A percentile compares a stretch with the other conserved stretches of the same genome.
These are phyloP conservation scores for Sinonovacula constricta DNA, from an alignment of 1,140 invertebrate species.

Conservation along the genomic window DNA sequence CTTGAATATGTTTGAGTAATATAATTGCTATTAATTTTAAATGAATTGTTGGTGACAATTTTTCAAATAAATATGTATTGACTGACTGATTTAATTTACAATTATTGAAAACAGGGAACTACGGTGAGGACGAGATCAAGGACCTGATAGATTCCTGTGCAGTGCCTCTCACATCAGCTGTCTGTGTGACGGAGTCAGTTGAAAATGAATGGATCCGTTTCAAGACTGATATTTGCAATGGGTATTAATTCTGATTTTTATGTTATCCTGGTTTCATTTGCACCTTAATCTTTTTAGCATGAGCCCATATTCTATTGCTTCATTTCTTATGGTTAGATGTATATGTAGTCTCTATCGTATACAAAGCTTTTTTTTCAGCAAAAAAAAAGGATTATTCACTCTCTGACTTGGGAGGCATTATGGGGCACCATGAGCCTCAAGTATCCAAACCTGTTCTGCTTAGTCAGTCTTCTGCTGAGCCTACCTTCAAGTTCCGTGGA, in stretches of 20 bases:
- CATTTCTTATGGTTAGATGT: too few relatives aligned
- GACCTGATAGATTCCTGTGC: conserved; percentile 10
- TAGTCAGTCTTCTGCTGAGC: not conserved
- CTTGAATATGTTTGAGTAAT: too few relatives aligned
- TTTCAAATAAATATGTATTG: too few relatives aligned
- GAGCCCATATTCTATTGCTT: too few relatives aligned
- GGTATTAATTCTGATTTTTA: not conserved
- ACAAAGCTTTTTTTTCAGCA: not conserved
- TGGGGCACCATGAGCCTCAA: not conserved
- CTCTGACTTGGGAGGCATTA: not conserved
- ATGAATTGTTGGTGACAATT: too few relatives aligned
- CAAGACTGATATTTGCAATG: conserved; percentile 21
- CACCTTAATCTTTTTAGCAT: too few relatives aligned
- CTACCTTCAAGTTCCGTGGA: conserved; percentile 2
- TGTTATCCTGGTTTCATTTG: too few relatives aligned
- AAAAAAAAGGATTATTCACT: not conserved
- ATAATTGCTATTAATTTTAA: too few relatives aligned
- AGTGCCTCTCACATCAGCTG: not conserved
- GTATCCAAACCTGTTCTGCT: not conserved
- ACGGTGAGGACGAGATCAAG: conserved; percentile 1
- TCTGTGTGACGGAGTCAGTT: not conserved
- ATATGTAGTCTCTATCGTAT: not conserved
- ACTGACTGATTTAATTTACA: too few relatives aligned
- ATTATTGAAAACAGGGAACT: conserved; percentile 8
- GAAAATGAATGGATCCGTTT: conserved; percentile 20